These are phyloP conservation scores for Hedya salicella DNA, from an alignment of 2,888 invertebrate genomes.

Conservation along the genomic window DNA sequence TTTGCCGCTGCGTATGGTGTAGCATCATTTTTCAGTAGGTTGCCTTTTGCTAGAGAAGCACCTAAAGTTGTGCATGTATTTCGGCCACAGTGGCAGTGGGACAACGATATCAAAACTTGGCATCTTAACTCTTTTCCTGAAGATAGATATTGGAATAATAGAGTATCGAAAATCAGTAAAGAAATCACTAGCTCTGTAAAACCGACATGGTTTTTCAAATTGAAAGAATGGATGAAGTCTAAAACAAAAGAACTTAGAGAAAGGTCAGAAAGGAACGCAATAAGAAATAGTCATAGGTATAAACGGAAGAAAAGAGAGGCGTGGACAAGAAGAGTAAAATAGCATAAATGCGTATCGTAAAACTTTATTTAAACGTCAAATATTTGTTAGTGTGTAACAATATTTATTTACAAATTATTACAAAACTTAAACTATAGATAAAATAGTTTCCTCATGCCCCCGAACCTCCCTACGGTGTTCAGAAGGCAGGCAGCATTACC, in stretches of 20 bases:
- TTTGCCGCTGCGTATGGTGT: slow-evolving; percentile 86
- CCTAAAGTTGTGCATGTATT: slow-evolving; percentile 70
- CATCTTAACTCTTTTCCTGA: slow-evolving; percentile 70
- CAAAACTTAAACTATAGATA: too few relatives aligned
- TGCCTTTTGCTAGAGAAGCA: slow-evolving; percentile 81
- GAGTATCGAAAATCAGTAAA: slow-evolving; percentile 53
- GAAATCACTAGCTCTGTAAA: slow-evolving; percentile 49
- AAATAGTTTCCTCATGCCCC: too few relatives aligned
- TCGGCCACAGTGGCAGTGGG: slow-evolving; percentile 85
- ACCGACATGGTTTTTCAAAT: slow-evolving; percentile 58
- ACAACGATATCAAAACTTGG: slow-evolving; percentile 84
- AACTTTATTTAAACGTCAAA: neutral
- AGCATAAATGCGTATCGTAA: slow-evolving; percentile 43
- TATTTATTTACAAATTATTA: too few relatives aligned
- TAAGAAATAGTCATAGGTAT: slow-evolving; percentile 56
- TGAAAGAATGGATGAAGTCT: slow-evolving; percentile 64
- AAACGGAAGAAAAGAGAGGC: slow-evolving; percentile 68
- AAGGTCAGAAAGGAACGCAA: slow-evolving; percentile 46
- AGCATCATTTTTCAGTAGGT: slow-evolving; percentile 87
- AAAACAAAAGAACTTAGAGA: slow-evolving; percentile 56
- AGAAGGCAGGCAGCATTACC: too few relatives aligned
- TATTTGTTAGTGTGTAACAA: too few relatives aligned
- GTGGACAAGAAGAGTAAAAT: slow-evolving; percentile 64
- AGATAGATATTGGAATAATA: slow-evolving; percentile 56
- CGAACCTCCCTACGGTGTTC: too few relatives aligned